These are phyloP conservation scores for Rhabdomys dilectus DNA, from an alignment of 2,113 vertebrate genomes.

Conservation along the genomic window DNA sequence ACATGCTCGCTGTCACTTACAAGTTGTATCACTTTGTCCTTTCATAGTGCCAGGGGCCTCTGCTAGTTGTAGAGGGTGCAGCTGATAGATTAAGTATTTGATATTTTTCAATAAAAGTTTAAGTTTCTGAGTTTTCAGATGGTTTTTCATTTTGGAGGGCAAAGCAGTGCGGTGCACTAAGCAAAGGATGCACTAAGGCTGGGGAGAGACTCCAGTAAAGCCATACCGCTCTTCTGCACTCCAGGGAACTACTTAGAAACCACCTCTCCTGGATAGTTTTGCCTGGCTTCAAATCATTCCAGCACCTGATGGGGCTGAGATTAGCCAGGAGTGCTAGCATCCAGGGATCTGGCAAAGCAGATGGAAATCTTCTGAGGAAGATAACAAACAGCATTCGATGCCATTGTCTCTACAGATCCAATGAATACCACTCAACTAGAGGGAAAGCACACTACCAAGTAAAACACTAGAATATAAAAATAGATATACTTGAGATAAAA, in stretches of 20 bases:
- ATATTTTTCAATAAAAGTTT: neutral
- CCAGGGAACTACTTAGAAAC: neutral
- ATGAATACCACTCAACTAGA: neutral
- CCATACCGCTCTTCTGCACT: neutral
- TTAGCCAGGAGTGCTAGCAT: neutral
- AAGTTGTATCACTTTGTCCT: neutral
- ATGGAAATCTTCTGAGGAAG: constrained; percentile 1
- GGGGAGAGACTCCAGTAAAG: neutral
- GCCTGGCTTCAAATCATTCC: constrained; percentile 3
- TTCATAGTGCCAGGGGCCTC: neutral
- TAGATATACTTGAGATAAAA: neutral
- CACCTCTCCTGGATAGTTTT: neutral
- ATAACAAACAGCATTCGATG: neutral
- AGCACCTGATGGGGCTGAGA: neutral
- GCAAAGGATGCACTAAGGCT: neutral
- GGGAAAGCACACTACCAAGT: neutral
- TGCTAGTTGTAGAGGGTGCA: constrained; percentile 13
- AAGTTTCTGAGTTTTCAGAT: constrained; percentile 27
- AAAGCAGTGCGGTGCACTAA: neutral
- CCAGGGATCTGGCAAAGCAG: neutral
- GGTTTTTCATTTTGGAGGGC: neutral
- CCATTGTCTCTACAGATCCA: neutral
- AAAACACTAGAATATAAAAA: constrained; percentile 26
- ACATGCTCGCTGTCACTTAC: neutral
- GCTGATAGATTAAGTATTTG: neutral